phyloP scores from a whole-genome alignment of 2,797 vertebrate species.

The Lycodopsis pacificus region DNA sequence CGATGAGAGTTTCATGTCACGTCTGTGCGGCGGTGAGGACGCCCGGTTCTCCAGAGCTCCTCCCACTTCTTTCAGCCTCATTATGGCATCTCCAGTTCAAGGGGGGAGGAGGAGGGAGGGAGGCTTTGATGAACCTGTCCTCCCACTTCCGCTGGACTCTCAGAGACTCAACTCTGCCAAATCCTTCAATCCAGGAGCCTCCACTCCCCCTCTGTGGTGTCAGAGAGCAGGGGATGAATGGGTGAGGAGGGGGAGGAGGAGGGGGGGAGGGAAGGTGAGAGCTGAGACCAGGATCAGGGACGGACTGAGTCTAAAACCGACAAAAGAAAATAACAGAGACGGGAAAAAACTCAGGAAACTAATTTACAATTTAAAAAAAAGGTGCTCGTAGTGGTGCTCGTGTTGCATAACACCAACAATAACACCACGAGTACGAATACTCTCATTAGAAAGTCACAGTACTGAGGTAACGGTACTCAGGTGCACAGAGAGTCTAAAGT shows the following conservation, averaged over 20 bases:
- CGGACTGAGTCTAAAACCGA: background rate
- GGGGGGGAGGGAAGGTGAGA: slow-evolving; percentile 9
- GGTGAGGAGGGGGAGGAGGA: background rate
- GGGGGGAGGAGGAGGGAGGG: background rate
- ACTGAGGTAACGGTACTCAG: background rate
- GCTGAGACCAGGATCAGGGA: slow-evolving; percentile 14
- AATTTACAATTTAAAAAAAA: background rate
- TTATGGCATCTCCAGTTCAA: slow-evolving; percentile 56
- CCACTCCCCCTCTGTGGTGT: slow-evolving; percentile 22
- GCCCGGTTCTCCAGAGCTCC: slow-evolving; percentile 44
- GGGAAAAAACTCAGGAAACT: background rate
- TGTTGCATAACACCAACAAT: too few relatives aligned
- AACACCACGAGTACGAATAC: too few relatives aligned
- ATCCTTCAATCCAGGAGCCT: slow-evolving; percentile 32
- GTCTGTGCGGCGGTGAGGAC: slow-evolving; percentile 9
- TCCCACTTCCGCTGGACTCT: slow-evolving; percentile 67
- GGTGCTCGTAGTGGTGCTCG: too few relatives aligned
- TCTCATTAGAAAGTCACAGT: background rate
- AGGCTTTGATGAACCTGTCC: slow-evolving; percentile 72
- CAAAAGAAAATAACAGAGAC: background rate
- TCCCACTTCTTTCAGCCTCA: slow-evolving; percentile 66
- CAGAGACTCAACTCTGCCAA: slow-evolving; percentile 55
- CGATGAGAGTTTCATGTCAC: slow-evolving; percentile 64
- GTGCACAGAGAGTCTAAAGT: background rate
- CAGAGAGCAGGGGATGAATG: slow-evolving; percentile 20